phyloP scores from a whole-genome alignment of 2,113 vertebrate species.

The Anhinga anhinga region DNA sequence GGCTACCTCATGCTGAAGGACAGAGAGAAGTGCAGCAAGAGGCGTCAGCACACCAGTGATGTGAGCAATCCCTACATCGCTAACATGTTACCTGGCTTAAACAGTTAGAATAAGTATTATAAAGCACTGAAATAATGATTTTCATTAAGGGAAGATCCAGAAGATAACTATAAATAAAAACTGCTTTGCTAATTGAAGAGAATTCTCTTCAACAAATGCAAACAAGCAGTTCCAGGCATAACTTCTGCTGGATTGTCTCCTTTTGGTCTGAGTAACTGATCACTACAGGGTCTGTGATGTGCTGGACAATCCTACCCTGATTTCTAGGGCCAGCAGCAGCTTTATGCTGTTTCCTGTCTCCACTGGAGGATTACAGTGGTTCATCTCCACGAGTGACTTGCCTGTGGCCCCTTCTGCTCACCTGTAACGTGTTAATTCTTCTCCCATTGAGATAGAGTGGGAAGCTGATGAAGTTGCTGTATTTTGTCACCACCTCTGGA shows the following conservation, averaged over 20 bases:
- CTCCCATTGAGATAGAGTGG: constrained; percentile 92
- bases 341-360: not conserved
- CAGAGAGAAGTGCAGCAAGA: not conserved
- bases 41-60: not conserved
- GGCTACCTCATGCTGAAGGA: not conserved
- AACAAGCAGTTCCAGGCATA: not conserved
- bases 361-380: not conserved
- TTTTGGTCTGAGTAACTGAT: not conserved
- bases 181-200: not conserved
- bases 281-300: not conserved
- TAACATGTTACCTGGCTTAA: not conserved
- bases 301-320: not conserved
- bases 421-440: constrained; percentile 91
- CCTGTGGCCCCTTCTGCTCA: constrained; percentile 47
- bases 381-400: not conserved
- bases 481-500: constrained; percentile 93
- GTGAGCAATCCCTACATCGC: not conserved
- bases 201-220: not conserved
- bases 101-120: not conserved
- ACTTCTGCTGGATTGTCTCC: not conserved
- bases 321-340: not conserved
- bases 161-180: not conserved
- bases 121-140: not conserved
- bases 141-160: not conserved
- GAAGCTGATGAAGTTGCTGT: constrained; percentile 98